phyloP scores from a whole-genome alignment of 2,888 invertebrate genomes.

The Drosophila hamatofila region DNA sequence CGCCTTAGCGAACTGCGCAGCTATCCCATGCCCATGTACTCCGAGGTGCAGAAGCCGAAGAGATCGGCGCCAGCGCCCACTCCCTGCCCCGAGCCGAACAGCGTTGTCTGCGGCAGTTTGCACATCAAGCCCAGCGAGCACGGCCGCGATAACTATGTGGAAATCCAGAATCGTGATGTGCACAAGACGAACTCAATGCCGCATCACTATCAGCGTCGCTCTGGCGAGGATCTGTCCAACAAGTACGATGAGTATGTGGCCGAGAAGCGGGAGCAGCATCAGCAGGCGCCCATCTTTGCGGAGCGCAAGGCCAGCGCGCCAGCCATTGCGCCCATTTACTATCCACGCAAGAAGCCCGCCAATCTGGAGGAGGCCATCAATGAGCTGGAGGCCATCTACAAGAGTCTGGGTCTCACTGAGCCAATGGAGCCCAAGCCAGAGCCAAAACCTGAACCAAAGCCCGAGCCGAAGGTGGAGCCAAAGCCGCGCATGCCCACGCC shows the following conservation, averaged over 20 bases:
- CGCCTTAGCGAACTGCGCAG: constrained; percentile 75
- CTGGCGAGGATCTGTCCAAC: constrained; percentile 79
- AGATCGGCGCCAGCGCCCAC: constrained; percentile 15
- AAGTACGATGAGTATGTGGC: constrained; percentile 85
- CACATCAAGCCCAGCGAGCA: constrained; percentile 82
- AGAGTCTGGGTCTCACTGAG: constrained; percentile 93
- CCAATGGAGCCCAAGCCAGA: constrained; percentile 40
- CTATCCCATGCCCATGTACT: constrained; percentile 82
- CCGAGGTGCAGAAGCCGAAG: constrained; percentile 83
- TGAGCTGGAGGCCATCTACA: constrained; percentile 96
- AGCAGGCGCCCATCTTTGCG: constrained; percentile 78
- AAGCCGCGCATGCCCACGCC: constrained; percentile 78
- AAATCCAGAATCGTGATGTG: constrained; percentile 79
- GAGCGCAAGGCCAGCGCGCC: constrained; percentile 76
- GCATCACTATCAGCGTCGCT: constrained; percentile 82
- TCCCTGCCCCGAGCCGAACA: constrained; percentile 57
- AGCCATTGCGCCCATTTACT: constrained; percentile 76
- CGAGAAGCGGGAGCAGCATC: constrained; percentile 80
- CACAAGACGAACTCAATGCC: constrained; percentile 84
- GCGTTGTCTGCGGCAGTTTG: constrained; percentile 82
- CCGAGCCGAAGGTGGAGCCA: constrained; percentile 26
- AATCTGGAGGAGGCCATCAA: constrained; percentile 95
- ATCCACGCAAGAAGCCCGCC: constrained; percentile 87
- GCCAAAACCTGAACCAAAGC: not conserved
- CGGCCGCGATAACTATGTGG: constrained; percentile 76